A percentile compares a stretch with the other conserved stretches of the same genome.
These are phyloP conservation scores for Pogonognathellus flavescens DNA, from an alignment of 1,140 invertebrate genomes.

Conservation along the genomic window DNA sequence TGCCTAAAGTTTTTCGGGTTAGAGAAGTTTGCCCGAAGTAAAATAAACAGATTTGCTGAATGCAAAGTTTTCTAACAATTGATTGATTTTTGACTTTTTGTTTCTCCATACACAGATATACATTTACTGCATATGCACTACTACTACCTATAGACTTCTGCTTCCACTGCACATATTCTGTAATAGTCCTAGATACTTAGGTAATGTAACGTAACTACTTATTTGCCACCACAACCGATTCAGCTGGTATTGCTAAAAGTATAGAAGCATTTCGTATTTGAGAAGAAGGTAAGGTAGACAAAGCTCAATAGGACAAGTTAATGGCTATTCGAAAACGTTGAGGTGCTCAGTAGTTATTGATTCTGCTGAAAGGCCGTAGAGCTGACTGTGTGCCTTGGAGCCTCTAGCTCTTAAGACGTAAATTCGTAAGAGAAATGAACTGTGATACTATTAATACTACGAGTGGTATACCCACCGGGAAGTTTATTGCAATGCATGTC, in stretches of 20 bases:
- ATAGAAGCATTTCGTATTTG: no score
- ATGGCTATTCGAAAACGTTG: conserved; percentile 40
- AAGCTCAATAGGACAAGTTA: conserved; percentile 13
- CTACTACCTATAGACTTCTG: no score
- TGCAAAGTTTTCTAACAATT: conserved; percentile 22
- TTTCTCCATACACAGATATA: background rate
- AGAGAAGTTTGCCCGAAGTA: conserved; percentile 4
- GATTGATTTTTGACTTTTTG: conserved; percentile 33
- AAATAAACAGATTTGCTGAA: conserved; percentile 27
- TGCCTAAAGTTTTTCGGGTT: background rate
- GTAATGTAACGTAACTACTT: no score
- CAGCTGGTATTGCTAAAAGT: no score
- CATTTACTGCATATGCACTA: no score
- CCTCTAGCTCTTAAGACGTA: conserved; percentile 25
- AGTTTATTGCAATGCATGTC: conserved; percentile 6
- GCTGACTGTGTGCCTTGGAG: background rate
- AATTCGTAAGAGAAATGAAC: conserved; percentile 48
- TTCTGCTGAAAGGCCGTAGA: conserved; percentile 2
- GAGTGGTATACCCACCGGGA: background rate
- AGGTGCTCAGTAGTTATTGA: conserved; percentile 58
- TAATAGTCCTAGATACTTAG: no score
- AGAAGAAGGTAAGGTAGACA: background rate
- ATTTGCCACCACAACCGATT: no score
- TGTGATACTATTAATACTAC: conserved; percentile 25
- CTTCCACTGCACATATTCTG: no score